Conservation (phyloP, 2,888 invertebrate genomes). For the Drosophila maculinotata region DNA sequence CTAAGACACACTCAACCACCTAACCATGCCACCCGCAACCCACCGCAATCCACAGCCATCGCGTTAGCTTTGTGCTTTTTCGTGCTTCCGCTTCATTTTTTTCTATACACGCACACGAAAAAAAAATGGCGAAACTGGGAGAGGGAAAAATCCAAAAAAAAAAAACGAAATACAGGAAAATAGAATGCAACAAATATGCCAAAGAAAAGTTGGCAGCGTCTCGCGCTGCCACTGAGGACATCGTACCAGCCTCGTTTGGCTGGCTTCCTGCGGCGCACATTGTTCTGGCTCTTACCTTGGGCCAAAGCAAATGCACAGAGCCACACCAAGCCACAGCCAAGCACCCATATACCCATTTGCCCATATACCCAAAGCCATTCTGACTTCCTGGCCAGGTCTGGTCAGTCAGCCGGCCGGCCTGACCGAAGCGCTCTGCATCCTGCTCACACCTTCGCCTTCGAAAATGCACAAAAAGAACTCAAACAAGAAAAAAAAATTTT, state of each 20-base stretch:
- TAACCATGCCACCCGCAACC: constrained; percentile 7
- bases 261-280: constrained; percentile 43
- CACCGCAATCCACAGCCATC: constrained; percentile 17
- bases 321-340: constrained; percentile 20
- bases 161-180: constrained; percentile 16
- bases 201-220: constrained; percentile 56
- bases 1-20: constrained; percentile 8
- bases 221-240: constrained; percentile 31
- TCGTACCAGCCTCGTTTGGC: constrained; percentile 34
- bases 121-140: constrained; percentile 4
- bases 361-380: constrained; percentile 13
- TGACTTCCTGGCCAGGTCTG: constrained; percentile 45
- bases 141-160: constrained; percentile 24
- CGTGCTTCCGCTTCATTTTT: constrained; percentile 77
- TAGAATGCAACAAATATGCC: constrained; percentile 61
- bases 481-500: constrained; percentile 21
- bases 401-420: constrained; percentile 24
- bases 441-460: constrained; percentile 30
- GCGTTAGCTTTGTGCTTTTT: constrained; percentile 75
- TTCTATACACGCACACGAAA: constrained; percentile 48
- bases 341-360: not conserved
- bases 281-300: constrained; percentile 61
- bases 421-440: constrained; percentile 39
- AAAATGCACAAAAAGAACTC: constrained; percentile 24
- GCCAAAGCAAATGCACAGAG: constrained; percentile 41